Percentiles rank a stretch among this genome's conserved stretches.
These are phyloP conservation scores for Heterochromis multidens DNA, from an alignment of 2,113 vertebrate species.

Conservation along the genomic window DNA sequence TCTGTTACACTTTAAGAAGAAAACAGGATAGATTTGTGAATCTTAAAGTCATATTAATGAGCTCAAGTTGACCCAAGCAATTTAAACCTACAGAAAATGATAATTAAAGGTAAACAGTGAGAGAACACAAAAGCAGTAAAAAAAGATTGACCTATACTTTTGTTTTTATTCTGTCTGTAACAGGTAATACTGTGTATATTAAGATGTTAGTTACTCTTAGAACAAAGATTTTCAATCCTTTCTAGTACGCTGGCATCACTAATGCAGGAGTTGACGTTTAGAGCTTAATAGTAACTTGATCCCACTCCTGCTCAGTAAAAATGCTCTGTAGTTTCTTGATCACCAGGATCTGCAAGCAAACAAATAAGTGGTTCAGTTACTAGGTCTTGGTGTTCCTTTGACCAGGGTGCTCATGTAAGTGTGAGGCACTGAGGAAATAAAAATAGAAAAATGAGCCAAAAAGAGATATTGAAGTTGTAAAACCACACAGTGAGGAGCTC, in stretches of 20 bases:
- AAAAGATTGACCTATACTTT: not conserved
- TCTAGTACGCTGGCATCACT: no score
- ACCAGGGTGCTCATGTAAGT: not conserved
- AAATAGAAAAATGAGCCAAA: not conserved
- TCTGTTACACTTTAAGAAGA: no score
- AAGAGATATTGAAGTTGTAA: not conserved
- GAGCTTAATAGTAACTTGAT: no score
- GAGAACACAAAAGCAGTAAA: not conserved
- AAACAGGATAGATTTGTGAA: no score
- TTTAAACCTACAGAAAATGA: not conserved
- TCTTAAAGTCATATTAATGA: no score
- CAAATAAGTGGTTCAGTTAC: not conserved
- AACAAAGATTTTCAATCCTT: no score
- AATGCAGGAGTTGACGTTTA: not conserved
- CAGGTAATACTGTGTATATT: no score
- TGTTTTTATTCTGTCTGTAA: not conserved
- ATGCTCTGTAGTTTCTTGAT: no score
- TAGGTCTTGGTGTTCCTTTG: not conserved
- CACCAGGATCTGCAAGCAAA: not conserved
- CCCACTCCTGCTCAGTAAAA: no score
- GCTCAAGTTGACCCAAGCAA: not conserved
- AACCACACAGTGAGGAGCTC: not conserved
- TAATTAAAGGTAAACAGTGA: not conserved
- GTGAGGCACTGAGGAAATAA: not conserved
- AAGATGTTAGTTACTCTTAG: not conserved